These are phyloP conservation scores for Sminthurinus aureus DNA, from an alignment of 2,888 invertebrate genomes.

Conservation along the genomic window DNA sequence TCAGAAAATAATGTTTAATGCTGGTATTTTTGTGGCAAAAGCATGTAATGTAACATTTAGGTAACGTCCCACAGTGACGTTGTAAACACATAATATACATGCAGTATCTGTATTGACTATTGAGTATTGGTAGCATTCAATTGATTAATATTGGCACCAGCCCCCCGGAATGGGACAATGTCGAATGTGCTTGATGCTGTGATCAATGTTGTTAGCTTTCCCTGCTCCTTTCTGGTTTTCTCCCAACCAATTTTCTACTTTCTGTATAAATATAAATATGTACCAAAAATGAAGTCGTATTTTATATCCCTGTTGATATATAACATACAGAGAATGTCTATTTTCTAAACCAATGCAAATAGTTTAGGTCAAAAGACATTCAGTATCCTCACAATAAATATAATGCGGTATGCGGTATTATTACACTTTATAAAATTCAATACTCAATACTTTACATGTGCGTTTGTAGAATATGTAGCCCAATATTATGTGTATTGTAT, in stretches of 20 bases:
- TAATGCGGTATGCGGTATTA: too few relatives aligned
- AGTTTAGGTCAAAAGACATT: neutral
- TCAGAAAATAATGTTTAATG: slow-evolving; percentile 25
- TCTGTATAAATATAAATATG: neutral
- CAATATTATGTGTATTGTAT: too few relatives aligned
- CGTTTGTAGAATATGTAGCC: neutral
- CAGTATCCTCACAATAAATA: neutral
- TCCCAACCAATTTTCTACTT: neutral
- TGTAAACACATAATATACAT: too few relatives aligned
- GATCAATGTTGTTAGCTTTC: slow-evolving; percentile 15
- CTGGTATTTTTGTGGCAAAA: slow-evolving; percentile 48
- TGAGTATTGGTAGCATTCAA: slow-evolving; percentile 45
- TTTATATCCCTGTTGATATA: neutral
- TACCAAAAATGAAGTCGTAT: too few relatives aligned
- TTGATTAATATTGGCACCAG: slow-evolving; percentile 59
- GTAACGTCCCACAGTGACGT: slow-evolving; percentile 56
- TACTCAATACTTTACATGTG: neutral
- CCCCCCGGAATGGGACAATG: slow-evolving; percentile 57
- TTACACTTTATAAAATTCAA: neutral
- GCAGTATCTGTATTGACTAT: too few relatives aligned
- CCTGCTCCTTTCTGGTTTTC: slow-evolving; percentile 28
- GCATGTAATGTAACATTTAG: too few relatives aligned
- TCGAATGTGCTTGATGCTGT: slow-evolving; percentile 23
- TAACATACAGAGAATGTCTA: neutral
- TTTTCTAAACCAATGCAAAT: neutral